Conservation (phyloP, 2,797 vertebrate genomes). For the Pyrocephalus nanus region DNA sequence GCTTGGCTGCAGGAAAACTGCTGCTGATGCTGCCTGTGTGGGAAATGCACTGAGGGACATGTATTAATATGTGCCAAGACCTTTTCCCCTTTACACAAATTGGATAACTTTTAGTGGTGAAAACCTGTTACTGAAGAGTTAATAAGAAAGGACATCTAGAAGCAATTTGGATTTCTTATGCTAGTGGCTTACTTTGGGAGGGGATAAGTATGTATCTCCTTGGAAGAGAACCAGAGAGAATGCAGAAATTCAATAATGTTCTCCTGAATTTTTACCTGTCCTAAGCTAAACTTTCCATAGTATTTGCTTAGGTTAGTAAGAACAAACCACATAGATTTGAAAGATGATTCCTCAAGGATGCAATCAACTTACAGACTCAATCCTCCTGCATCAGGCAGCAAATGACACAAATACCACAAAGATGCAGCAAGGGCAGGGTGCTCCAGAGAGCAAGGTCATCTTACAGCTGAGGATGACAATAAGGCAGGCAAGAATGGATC, state of each 20-base stretch:
- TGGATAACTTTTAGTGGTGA: background rate
- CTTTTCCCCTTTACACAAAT: background rate
- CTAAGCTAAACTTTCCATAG: background rate
- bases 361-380: background rate
- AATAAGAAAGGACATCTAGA: background rate
- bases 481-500: background rate
- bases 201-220: accelerated
- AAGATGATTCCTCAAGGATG: background rate
- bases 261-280: background rate
- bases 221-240: background rate
- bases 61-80: background rate
- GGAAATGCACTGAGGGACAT: background rate
- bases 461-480: background rate
- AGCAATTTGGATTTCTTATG: background rate
- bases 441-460: background rate
- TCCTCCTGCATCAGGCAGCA: background rate
- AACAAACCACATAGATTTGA: background rate
- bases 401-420: background rate
- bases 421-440: background rate
- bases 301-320: background rate
- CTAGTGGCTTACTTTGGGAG: background rate
- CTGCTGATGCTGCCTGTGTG: background rate
- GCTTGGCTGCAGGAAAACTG: background rate
- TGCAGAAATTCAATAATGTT: background rate
- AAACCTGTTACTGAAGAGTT: background rate